Percentiles rank a stretch among this genome's conserved stretches.
Evolutionary conservation across 2,797 vertebrate species (phyloP).

Genomic region (Potorous gilbertii): DNA sequence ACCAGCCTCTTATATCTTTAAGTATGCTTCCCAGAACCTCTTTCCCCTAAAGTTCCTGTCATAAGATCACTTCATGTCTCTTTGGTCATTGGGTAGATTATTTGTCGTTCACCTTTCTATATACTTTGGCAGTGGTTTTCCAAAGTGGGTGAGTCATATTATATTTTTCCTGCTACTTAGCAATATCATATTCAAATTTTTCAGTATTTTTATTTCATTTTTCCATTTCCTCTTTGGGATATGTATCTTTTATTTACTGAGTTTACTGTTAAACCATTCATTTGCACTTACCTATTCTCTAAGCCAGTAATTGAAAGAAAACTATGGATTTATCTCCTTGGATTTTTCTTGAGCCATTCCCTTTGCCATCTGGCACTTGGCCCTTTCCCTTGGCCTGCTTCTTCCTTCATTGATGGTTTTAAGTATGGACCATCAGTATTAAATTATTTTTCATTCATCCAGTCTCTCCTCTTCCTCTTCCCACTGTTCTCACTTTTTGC

Average conservation of each 20-base stretch:
- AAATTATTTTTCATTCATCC: slow-evolving; percentile 40
- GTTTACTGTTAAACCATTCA: background rate
- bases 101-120: slow-evolving; percentile 13
- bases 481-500: slow-evolving; percentile 21
- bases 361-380: slow-evolving; percentile 36
- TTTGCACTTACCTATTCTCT: slow-evolving; percentile 37
- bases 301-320: slow-evolving; percentile 39
- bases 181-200: slow-evolving; percentile 42
- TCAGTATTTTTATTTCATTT: background rate
- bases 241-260: slow-evolving; percentile 23
- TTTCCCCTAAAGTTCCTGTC: background rate
- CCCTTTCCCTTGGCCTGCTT: slow-evolving; percentile 13
- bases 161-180: slow-evolving; percentile 22
- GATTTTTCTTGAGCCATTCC: slow-evolving; percentile 33
- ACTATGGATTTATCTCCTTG: slow-evolving; percentile 20
- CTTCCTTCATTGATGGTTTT: slow-evolving; percentile 16
- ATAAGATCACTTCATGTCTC: background rate
- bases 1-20: background rate
- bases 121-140: slow-evolving; percentile 29
- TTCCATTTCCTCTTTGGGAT: background rate
- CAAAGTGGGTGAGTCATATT: background rate
- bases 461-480: background rate
- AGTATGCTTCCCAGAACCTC: background rate
- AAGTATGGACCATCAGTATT: background rate
- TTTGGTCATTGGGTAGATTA: background rate